Base-by-base conservation (phyloP, 2,797 vertebrate species). In the Dendrocincla fuliginosa region DNA sequence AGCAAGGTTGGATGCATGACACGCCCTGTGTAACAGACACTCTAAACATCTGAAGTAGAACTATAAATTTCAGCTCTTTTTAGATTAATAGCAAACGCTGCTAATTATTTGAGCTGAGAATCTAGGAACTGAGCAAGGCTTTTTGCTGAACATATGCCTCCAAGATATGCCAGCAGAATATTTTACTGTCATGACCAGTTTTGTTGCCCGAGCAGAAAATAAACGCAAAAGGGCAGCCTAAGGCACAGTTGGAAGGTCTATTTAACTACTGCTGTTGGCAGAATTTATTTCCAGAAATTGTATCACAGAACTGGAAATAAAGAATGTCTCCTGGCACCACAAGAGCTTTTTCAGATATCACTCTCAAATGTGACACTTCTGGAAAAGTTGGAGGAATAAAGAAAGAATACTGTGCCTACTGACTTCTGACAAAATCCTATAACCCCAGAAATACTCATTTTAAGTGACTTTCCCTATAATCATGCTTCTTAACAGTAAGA, bases 251-350 rank as follows among this genome's bases (percentile, higher is more conserved):
- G 39, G 81, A 89, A 94, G 63, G 52, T 89, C 55, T 89, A 39
- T 86, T 74, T 93, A 93, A 90, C 93, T 90, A 86, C 50, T 89
- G 50, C n/a, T 52, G 82, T 89, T 76, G 59, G 86, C 70, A 92
- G 84, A 94, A 79, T 80, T 89, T 90, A 84, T 87, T 93, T 94
- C 60, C 41, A 84, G 70, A 95, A 89, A 79, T 41, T 10, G 55
- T 94, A 63, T 59, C 74, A 90, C 37, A 79, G 87, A 93, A 89
- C 5, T 82, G 11, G 67, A 90, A 94, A 90, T 69, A 90, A 95
- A 95, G 93, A 92, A 79, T 41, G 33, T 70, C 42, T 96, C 25
- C 25, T 90, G 74, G 74, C 67, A 89, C 59, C 63, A 41, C 24
- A 91, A 82, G 35, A 77, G 16, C 63, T 69, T 82, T 92, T 93